Evolutionary conservation across 2,888 invertebrate species (phyloP), one percentile per base, ranked within the genome.

Genomic region (Tetranychus piercei): DNA sequence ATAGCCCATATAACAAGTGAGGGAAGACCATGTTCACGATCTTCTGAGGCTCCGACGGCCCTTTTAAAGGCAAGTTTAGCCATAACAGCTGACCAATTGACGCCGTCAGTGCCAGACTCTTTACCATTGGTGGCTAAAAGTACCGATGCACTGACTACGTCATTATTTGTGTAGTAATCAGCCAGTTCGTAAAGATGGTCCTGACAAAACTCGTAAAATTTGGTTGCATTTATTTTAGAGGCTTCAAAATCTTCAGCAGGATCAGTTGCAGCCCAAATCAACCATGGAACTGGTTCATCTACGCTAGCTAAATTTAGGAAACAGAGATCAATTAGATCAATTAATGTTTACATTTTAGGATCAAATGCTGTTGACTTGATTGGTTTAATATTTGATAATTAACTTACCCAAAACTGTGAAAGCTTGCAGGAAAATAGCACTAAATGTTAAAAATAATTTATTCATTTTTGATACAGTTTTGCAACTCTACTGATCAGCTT

Each of bases 231-330:
- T 11, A 69, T 69, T 23, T 69, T 69, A 1, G n/a, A 23, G 11
- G 20, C 69, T 20, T 69, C 69, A 22, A 11, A 7, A 20, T 69
- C 69, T 9, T 23, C 22, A 22, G 20, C 11, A 22, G 69, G 69
- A 69, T 69, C 69, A 22, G 22, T 20, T 20, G 69, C 69, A 69
- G 69, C 69, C 69, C 69, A 69, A 55, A 55, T 9, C 3, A 55
- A 15, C 15, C 9, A 55, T 15, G 55, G 55, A 55, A 55, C 15
- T 55, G 55, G 55, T 4, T 34, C 34, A 34, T 34, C 34, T 5
- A 34, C 34, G 34, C 34, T 34, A 34, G 34, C 34, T 34, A 34
- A 34, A 34, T 34, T 34, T 34, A 34, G 34, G 34, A 34, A 5
- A 34, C 34, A 34, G 34, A 34, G 34, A 3, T 34, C 4, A 5